Evolutionary conservation across 2,888 invertebrate genomes (phyloP).

Genomic region (Epinotia nisella): DNA sequence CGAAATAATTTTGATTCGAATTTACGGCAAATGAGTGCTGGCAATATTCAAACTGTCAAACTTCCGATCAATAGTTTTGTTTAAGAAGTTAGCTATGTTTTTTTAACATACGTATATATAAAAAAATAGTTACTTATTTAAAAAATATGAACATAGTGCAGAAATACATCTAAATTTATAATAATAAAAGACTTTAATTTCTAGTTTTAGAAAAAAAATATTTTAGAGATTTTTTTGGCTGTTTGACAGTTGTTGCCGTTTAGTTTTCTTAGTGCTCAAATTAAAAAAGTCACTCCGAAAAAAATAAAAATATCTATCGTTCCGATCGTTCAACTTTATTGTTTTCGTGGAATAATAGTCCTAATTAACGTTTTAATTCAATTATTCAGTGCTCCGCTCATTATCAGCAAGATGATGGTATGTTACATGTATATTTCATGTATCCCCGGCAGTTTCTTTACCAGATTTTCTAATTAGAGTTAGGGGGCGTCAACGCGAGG

Average conservation of each 20-base stretch:
- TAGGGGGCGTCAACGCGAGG: slow-evolving; percentile 63
- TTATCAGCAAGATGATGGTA: slow-evolving; percentile 66
- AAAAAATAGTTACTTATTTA: not conserved
- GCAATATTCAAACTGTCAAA: slow-evolving; percentile 39
- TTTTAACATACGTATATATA: not conserved
- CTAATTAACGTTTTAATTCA: slow-evolving; percentile 34
- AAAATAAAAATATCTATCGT: slow-evolving; percentile 42
- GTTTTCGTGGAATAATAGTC: slow-evolving; percentile 34
- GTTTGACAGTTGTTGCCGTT: slow-evolving; percentile 1
- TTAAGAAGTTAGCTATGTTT: slow-evolving; percentile 3
- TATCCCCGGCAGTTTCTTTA: not conserved
- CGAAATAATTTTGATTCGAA: not conserved
- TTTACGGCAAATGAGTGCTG: not conserved
- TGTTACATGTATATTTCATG: slow-evolving; percentile 49
- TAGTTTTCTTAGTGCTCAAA: not conserved
- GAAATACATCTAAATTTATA: not conserved
- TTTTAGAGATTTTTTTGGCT: slow-evolving; percentile 1
- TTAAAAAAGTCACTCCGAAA: slow-evolving; percentile 23
- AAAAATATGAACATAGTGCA: not conserved
- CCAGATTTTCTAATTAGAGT: slow-evolving; percentile 31
- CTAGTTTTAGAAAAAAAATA: not conserved
- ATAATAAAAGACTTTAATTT: no score
- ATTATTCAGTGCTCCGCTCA: slow-evolving; percentile 20
- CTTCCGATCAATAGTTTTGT: slow-evolving; percentile 22
- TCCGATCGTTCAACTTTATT: slow-evolving; percentile 35